Conservation (phyloP, 2,113 vertebrate genomes). For the Gadus chalcogrammus region DNA sequence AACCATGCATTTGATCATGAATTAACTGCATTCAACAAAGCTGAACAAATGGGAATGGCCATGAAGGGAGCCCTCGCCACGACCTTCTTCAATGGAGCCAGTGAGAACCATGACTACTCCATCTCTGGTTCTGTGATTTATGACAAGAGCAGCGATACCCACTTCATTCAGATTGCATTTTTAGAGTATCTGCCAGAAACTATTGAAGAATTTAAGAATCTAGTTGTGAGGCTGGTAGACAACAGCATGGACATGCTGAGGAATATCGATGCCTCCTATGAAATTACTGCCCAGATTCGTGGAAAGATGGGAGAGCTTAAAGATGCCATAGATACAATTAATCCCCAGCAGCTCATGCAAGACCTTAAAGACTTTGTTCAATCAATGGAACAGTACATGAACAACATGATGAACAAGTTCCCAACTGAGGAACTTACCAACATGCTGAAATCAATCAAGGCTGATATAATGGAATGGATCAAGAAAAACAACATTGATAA, state of each 20-base stretch:
- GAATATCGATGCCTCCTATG: slow-evolving; percentile 72
- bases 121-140: slow-evolving; percentile 84
- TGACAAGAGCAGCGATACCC: slow-evolving; percentile 86
- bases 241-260: slow-evolving; percentile 70
- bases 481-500: slow-evolving; percentile 73
- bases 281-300: slow-evolving; percentile 72
- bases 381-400: slow-evolving; percentile 60
- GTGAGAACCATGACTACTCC: slow-evolving; percentile 75
- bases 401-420: slow-evolving; percentile 64
- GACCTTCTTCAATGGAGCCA: slow-evolving; percentile 61
- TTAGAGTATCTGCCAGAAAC: slow-evolving; percentile 75
- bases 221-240: slow-evolving; percentile 65
- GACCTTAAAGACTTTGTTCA: slow-evolving; percentile 67
- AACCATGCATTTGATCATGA: slow-evolving; percentile 79
- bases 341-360: slow-evolving; percentile 65
- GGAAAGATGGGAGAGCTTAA: slow-evolving; percentile 75
- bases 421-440: slow-evolving; percentile 71
- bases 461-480: slow-evolving; percentile 67
- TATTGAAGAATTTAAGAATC: slow-evolving; percentile 72
- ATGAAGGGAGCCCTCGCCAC: slow-evolving; percentile 72
- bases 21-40: slow-evolving; percentile 77
- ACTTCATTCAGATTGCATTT: slow-evolving; percentile 81
- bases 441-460: slow-evolving; percentile 69
- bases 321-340: slow-evolving; percentile 73
- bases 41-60: slow-evolving; percentile 76